Conservation (phyloP, 2,797 vertebrate genomes). For the Gambelia wislizenii region DNA sequence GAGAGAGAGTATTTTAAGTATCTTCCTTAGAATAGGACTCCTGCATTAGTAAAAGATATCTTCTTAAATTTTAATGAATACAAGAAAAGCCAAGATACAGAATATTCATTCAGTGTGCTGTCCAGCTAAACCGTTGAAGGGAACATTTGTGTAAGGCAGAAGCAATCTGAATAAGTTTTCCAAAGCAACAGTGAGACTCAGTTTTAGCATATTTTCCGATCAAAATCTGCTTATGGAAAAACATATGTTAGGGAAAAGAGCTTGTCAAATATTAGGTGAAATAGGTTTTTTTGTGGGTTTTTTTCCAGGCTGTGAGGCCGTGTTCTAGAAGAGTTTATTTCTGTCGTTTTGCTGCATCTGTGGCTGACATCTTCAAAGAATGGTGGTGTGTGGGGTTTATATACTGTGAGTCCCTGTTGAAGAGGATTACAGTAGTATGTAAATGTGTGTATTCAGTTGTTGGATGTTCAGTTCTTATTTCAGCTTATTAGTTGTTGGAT, state of each 20-base stretch:
- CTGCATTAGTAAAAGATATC: neutral
- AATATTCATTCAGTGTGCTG: neutral
- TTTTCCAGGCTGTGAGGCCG: no score
- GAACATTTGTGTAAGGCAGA: neutral
- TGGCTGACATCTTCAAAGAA: no score
- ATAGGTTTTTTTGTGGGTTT: no score
- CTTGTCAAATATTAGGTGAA: neutral
- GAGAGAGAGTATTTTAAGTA: neutral
- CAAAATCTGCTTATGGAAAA: neutral
- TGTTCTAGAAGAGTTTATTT: no score
- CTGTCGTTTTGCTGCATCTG: no score
- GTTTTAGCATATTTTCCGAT: neutral
- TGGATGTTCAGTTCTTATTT: no score
- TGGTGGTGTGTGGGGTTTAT: no score
- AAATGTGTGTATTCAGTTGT: no score
- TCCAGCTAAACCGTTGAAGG: neutral
- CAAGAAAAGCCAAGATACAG: neutral
- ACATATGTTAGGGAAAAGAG: neutral
- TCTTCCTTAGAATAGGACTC: neutral
- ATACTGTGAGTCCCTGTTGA: no score
- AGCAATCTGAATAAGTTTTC: neutral
- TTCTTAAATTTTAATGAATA: constrained; percentile 12
- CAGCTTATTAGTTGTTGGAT: no score
- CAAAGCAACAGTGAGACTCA: neutral
- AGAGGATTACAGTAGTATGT: no score